Percentiles rank a stretch among this genome's conserved stretches.
phyloP scores from a whole-genome alignment of 2,888 invertebrate species.

The Eueremaeus valkanovi region DNA sequence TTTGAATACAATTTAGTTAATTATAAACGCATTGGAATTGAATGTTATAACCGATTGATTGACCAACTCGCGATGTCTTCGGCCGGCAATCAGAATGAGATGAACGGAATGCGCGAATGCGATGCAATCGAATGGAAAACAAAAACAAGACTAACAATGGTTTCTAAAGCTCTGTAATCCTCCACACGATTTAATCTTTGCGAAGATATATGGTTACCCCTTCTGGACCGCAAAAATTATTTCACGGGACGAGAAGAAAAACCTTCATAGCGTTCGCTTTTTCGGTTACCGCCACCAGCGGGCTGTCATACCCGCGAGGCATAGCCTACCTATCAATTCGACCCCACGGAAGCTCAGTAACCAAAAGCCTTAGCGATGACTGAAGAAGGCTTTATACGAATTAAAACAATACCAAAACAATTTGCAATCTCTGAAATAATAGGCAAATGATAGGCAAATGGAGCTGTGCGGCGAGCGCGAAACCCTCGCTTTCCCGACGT shows the following conservation, averaged over 20 bases:
- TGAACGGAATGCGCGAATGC: slow-evolving; percentile 69
- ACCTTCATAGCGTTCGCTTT: slow-evolving; percentile 69
- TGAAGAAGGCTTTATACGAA: slow-evolving; percentile 64
- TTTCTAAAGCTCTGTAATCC: slow-evolving; percentile 58
- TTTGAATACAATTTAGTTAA: background rate
- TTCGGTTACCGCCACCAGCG: slow-evolving; percentile 69
- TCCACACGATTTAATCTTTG: slow-evolving; percentile 72
- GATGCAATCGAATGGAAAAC: slow-evolving; percentile 73
- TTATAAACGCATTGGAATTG: background rate
- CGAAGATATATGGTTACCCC: slow-evolving; percentile 71
- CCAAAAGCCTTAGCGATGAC: slow-evolving; percentile 41
- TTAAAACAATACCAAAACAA: slow-evolving; percentile 62
- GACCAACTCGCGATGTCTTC: background rate
- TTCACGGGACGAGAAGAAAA: slow-evolving; percentile 56
- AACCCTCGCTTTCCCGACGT: no score
- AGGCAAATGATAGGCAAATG: no score
- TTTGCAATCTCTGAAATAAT: slow-evolving; percentile 32
- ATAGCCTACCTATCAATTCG: slow-evolving; percentile 65
- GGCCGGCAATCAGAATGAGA: slow-evolving; percentile 58
- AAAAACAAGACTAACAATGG: slow-evolving; percentile 58
- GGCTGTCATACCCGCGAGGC: slow-evolving; percentile 62
- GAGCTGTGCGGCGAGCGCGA: no score
- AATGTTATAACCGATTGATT: background rate
- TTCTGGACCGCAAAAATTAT: slow-evolving; percentile 79
- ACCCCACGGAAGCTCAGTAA: slow-evolving; percentile 50